Evolutionary conservation across 2,113 vertebrate genomes (phyloP).

Genomic region (Phocoena sinus): DNA sequence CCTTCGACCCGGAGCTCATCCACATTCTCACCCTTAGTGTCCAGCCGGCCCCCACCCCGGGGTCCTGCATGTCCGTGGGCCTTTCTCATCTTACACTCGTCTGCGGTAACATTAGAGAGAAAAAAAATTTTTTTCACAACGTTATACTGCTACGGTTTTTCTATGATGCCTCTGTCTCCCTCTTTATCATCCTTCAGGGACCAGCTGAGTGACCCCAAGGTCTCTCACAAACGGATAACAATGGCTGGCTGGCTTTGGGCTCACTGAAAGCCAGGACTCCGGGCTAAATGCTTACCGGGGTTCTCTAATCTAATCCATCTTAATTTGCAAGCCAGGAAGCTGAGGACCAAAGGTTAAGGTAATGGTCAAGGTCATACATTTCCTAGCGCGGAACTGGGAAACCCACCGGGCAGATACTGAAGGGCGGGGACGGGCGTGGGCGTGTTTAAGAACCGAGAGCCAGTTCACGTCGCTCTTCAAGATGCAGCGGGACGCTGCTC

Average conservation of each 20-base stretch:
- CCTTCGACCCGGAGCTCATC: not conserved
- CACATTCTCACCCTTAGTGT: not conserved
- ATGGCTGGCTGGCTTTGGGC: not conserved
- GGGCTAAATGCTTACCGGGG: not conserved
- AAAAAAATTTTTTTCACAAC: not conserved
- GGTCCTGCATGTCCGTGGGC: rapidly evolving
- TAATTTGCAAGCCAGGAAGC: not conserved
- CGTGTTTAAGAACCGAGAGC: rapidly evolving
- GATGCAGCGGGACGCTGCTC: no score
- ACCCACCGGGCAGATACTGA: rapidly evolving
- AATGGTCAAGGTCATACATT: not conserved
- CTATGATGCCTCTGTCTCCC: not conserved
- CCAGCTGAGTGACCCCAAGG: not conserved
- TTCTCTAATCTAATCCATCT: not conserved
- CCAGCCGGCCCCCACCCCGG: rapidly evolving
- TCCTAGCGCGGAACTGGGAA: not conserved
- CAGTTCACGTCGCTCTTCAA: rapidly evolving
- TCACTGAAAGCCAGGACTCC: not conserved
- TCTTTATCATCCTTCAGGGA: not conserved
- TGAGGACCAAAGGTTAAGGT: not conserved
- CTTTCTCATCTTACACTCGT: not conserved
- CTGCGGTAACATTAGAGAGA: not conserved
- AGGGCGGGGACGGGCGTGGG: not conserved
- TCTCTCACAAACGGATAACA: not conserved
- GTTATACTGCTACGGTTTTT: not conserved